Evolutionary conservation across 2,797 vertebrate species (phyloP).

Genomic region (Girardinus metallicus): DNA sequence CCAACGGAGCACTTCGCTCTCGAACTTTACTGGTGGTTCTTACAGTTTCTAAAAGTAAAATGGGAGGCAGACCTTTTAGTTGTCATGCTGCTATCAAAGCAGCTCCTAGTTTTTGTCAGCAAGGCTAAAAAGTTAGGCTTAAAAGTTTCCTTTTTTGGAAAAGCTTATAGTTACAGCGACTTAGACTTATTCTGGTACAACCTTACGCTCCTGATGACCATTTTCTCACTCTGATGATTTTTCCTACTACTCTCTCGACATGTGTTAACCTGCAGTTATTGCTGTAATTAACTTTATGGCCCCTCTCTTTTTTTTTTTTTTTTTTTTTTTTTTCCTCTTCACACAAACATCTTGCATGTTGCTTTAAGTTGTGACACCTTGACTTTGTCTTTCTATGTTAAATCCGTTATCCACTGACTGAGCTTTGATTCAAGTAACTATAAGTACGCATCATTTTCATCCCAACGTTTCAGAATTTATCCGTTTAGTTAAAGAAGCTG

Average conservation of each 20-base stretch:
- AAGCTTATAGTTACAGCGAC: neutral
- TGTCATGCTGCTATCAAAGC: neutral
- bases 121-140: neutral
- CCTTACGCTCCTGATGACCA: neutral
- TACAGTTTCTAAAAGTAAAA: neutral
- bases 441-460: neutral
- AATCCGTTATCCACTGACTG: neutral
- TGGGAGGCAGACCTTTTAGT: neutral
- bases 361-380: neutral
- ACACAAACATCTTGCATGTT: neutral
- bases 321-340: neutral
- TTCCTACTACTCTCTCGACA: neutral
- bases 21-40: neutral
- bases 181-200: neutral
- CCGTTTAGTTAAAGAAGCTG: neutral
- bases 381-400: neutral
- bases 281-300: neutral
- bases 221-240: neutral
- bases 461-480: neutral
- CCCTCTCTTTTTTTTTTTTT: too few relatives aligned
- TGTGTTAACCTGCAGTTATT: neutral
- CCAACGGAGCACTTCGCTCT: neutral
- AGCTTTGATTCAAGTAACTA: neutral
- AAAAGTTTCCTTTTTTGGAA: neutral
- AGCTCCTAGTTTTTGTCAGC: neutral